Conservation (phyloP, 92 coral and sea anemone species). For the Heliopora coerulea region DNA sequence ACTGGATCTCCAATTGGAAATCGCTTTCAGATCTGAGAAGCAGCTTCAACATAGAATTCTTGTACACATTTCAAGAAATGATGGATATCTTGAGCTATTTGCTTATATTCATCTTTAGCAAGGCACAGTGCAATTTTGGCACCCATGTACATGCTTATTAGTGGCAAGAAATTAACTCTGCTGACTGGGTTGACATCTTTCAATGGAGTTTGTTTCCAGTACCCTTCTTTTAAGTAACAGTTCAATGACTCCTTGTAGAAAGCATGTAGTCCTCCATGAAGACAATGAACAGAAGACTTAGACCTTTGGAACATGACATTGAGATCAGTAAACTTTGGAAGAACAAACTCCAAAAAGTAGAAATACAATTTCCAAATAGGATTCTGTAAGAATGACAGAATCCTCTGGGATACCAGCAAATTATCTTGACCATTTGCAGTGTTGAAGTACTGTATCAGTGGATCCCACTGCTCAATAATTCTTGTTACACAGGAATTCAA, state of each 20-base stretch:
- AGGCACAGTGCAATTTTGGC: slow-evolving; percentile 21
- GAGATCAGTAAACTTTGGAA: slow-evolving; percentile 29
- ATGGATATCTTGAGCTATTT: slow-evolving; percentile 14
- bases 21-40: slow-evolving; percentile 18
- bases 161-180: slow-evolving; percentile 24
- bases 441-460: slow-evolving; percentile 29
- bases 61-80: slow-evolving; percentile 33
- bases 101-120: slow-evolving; percentile 15
- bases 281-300: slow-evolving; percentile 24
- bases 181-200: slow-evolving; percentile 35
- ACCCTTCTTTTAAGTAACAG: slow-evolving; percentile 16
- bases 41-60: slow-evolving; percentile 27
- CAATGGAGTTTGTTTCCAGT: slow-evolving; percentile 15
- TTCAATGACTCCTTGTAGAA: slow-evolving; percentile 8
- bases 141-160: slow-evolving; percentile 26
- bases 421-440: slow-evolving; percentile 27
- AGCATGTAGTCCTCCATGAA: slow-evolving; percentile 24
- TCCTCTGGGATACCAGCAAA: slow-evolving; percentile 17
- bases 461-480: slow-evolving; percentile 37
- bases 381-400: slow-evolving; percentile 25
- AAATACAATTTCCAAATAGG: slow-evolving; percentile 32
- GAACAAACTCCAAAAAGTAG: slow-evolving; percentile 36
- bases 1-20: slow-evolving; percentile 35
- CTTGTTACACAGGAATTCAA: slow-evolving; percentile 15
- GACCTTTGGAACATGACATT: slow-evolving; percentile 36